Evolutionary conservation across 2,888 invertebrate species (phyloP), one percentile per base, ranked within the genome.

Genomic region (Cacoxenus indagator): DNA sequence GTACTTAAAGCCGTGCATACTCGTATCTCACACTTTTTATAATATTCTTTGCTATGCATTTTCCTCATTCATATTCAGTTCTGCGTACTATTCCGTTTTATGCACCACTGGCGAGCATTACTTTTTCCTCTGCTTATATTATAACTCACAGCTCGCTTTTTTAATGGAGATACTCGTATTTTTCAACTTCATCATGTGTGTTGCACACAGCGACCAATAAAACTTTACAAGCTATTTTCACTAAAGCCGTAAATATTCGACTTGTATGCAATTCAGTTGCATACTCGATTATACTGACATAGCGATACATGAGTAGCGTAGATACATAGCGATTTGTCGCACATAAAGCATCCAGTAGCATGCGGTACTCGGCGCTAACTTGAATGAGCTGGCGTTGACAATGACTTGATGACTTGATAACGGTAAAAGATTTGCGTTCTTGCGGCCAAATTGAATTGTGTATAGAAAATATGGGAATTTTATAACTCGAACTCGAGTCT

Each of bases 21-120:
- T n/a, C n/a, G n/a, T n/a, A n/a, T n/a, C n/a, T n/a, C n/a, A 76
- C 70, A 64, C 66, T 61, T n/a, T 61, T 14, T 37, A 11, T 37
- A 75, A 76, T 79, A 67, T 79, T 78, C 70, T 76, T 79, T 79
- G 67, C n/a, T n/a, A 79, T 79, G 74, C 70, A 55, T 69, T 81
- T 81, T 79, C 79, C 37, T 37, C 5, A 37, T 37, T 37, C 1
- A 37, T 37, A 37, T 4, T 37, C 2, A 5, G 8, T 4, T 4
- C 5, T 2, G 14, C 8, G 1, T 37, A 14, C 14, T 8, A 14
- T 37, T 11, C 5, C 9, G 37, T 37, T 37, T 4, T 11, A 37
- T 5, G 37, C 37, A 11, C 14, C 37, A 37, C 2, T 37, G 14
- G 14, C 5, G 14, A 37, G 1, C 37, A 37, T 37, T 37, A 1